phyloP scores from a whole-genome alignment of 2,113 vertebrate genomes.

The Hydropotes inermis region DNA sequence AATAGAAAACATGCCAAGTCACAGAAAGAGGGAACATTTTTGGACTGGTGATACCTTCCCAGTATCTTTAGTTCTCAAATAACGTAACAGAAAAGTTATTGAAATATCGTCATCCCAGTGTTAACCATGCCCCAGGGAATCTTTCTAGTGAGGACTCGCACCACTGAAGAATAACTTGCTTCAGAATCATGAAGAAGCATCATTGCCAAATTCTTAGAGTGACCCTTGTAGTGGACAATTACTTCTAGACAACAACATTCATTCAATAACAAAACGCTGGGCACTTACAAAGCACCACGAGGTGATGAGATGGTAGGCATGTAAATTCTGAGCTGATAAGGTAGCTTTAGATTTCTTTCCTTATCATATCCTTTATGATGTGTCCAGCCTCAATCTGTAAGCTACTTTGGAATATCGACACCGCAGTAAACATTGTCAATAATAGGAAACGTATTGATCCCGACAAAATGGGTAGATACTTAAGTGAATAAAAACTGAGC shows the following conservation, averaged over 20 bases:
- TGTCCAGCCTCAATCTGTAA: not conserved
- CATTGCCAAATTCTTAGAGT: not conserved
- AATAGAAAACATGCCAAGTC: not conserved
- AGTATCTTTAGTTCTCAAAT: not conserved
- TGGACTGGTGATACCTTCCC: not conserved
- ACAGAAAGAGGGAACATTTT: not conserved
- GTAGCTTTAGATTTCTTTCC: not conserved
- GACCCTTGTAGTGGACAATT: too few relatives aligned
- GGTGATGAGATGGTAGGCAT: not conserved
- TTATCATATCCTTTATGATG: not conserved
- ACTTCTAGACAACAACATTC: not conserved
- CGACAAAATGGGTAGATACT: not conserved
- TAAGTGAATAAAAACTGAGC: not conserved
- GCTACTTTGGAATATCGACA: not conserved
- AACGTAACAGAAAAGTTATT: not conserved
- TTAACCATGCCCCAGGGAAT: too few relatives aligned
- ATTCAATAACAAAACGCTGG: not conserved
- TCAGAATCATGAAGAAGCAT: too few relatives aligned
- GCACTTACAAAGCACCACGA: fast-evolving
- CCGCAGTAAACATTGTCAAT: not conserved
- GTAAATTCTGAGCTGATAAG: too few relatives aligned
- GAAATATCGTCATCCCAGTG: fast-evolving
- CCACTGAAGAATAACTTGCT: not conserved
- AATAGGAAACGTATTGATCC: not conserved
- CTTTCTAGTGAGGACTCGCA: not conserved